Percentiles rank a stretch among this genome's conserved stretches.
Conservation (phyloP, 1,140 invertebrate species). For the Drosophila azteca region DNA sequence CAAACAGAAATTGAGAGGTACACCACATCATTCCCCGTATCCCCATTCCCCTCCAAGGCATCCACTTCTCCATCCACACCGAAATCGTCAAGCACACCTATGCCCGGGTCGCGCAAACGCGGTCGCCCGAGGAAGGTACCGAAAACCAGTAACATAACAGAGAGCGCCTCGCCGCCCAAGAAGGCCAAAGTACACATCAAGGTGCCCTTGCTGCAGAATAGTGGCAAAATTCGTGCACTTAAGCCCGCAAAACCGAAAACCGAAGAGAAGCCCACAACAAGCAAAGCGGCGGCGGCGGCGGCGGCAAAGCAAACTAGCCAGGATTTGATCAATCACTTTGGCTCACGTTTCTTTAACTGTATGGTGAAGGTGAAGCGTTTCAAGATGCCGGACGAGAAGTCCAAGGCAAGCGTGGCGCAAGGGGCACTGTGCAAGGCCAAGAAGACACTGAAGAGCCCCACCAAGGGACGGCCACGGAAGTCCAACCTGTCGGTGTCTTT, state of each 20-base stretch:
- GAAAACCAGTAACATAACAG: background rate
- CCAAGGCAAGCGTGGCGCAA: background rate
- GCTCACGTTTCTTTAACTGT: conserved; percentile 39
- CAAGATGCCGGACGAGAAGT: background rate
- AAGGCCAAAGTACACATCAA: conserved; percentile 47
- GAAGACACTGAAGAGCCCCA: background rate
- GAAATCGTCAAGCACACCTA: too few relatives aligned
- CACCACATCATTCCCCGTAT: background rate
- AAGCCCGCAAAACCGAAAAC: background rate
- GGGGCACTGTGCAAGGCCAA: background rate
- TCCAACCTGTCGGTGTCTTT: conserved; percentile 61
- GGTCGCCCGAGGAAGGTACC: background rate
- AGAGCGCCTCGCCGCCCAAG: conserved; percentile 8
- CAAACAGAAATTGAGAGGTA: background rate
- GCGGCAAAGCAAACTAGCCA: background rate
- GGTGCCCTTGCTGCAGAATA: conserved; percentile 16
- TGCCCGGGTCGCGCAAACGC: conserved; percentile 3
- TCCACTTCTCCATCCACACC: background rate
- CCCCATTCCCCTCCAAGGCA: too few relatives aligned
- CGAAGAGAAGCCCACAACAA: background rate
- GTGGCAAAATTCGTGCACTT: conserved; percentile 10
- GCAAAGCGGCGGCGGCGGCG: background rate
- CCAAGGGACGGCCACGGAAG: conserved; percentile 20
- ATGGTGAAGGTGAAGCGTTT: conserved; percentile 40
- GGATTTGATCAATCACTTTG: conserved; percentile 30